Conservation (phyloP, 2,888 invertebrate species). For the Eupithecia pulchellata region DNA sequence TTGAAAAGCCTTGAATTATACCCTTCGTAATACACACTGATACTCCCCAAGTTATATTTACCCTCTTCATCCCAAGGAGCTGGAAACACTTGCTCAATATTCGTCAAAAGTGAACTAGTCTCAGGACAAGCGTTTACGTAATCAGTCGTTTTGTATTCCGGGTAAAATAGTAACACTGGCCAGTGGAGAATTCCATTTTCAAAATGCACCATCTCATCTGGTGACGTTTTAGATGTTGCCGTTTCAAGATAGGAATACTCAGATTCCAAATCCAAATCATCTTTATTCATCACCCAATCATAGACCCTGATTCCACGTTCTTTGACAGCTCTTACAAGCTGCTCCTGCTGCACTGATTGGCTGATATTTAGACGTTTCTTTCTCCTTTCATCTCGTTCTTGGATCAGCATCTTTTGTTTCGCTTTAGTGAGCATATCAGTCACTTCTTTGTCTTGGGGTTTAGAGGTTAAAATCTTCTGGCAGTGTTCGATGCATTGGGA, state of each 20-base stretch:
- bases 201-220: constrained; percentile 87
- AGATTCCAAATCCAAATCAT: constrained; percentile 51
- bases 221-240: background rate
- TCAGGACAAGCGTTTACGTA: constrained; percentile 93
- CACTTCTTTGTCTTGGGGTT: constrained; percentile 82
- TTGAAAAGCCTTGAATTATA: constrained; percentile 85
- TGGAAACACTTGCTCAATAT: constrained; percentile 86
- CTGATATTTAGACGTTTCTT: constrained; percentile 72
- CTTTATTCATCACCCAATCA: constrained; percentile 63
- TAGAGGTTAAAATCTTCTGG: constrained; percentile 86
- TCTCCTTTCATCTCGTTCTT: constrained; percentile 85
- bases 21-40: constrained; percentile 92
- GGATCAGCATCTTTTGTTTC: constrained; percentile 79
- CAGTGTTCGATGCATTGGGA: constrained; percentile 90
- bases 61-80: constrained; percentile 90
- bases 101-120: constrained; percentile 83
- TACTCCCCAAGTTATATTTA: constrained; percentile 85
- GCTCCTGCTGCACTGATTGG: constrained; percentile 71
- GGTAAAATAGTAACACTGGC: constrained; percentile 96
- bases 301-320: constrained; percentile 83
- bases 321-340: constrained; percentile 72
- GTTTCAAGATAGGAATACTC: constrained; percentile 27
- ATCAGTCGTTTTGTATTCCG: constrained; percentile 94
- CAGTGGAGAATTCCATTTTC: constrained; percentile 88
- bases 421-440: constrained; percentile 64